Evolutionary conservation across 1,140 invertebrate genomes (phyloP), one percentile per base, ranked within the genome.

Genomic region (Charaxes varanes): DNA sequence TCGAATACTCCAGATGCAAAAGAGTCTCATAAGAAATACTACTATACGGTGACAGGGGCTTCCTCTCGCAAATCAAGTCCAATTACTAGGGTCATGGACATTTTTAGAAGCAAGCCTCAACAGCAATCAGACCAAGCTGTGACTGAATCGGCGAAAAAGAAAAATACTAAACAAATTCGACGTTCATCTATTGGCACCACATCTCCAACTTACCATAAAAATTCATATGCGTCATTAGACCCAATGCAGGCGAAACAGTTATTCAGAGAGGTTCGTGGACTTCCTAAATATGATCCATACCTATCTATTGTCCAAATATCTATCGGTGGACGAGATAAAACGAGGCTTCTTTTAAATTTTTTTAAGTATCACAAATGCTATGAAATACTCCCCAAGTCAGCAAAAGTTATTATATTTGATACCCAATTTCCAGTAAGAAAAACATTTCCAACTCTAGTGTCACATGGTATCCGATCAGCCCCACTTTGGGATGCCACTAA

Each of bases 351-450:
- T 44, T 62, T 83, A 46, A 83, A 83, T 55, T 83, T 83, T 52
- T 83, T 83, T 48, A 83, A 79, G 46, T 83, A 81, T 48, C 79
- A 83, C 45, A 79, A 79, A 56, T 83, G 79, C 53, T 79, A 83
- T 32, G 79, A 83, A 62, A 80, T 83, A 17, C 59, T 83, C 41
- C 79, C 79, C 19, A 83, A 83, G 52, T 83, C 79, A 31, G 79
- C 79, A 13, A 83, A 83, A 76, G 76, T 83, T 13, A 83, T 83
- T 36, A 80, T 83, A 55, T 83, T 83, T 52, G 79, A 83, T 50
- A 83, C 76, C 10, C 73, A 80, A 50, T 83, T 83, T 62, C 63
- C 68, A 35, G 79, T 83, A n/a, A 67, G 63, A 49, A 83, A 83
- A 64, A 79, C 79, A 6, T 83, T 83, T 65, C 72, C 76, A 33